Evolutionary conservation across 2,888 invertebrate genomes (phyloP).

Genomic region (Pycnomerus fuliginosus): DNA sequence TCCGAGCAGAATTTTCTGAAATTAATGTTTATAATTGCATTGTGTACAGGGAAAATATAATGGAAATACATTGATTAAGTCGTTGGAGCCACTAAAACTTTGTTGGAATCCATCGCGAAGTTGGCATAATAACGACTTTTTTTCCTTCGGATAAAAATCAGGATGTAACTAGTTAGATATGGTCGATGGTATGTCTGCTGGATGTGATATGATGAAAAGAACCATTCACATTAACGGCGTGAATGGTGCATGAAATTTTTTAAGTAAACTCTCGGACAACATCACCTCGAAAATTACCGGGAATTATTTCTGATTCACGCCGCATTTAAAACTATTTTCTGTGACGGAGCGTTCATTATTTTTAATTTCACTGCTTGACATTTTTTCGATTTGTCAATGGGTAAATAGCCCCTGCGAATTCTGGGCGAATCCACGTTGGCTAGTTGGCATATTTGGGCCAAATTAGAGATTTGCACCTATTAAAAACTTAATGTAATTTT

Average conservation of each 20-base stretch:
- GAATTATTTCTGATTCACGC: too few relatives aligned
- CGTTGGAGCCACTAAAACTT: conserved; percentile 24
- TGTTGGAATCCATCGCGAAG: conserved; percentile 3
- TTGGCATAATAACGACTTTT: background rate
- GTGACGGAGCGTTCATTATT: too few relatives aligned
- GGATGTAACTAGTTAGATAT: conserved; percentile 30
- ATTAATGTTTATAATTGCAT: conserved; percentile 49
- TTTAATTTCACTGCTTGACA: too few relatives aligned
- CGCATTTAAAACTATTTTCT: too few relatives aligned
- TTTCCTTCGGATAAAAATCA: conserved; percentile 18
- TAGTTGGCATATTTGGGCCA: too few relatives aligned
- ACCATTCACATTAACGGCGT: background rate
- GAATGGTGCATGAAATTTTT: conserved; percentile 8
- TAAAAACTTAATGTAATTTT: too few relatives aligned
- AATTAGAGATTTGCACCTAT: too few relatives aligned
- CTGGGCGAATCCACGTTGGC: too few relatives aligned
- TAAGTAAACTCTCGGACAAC: too few relatives aligned
- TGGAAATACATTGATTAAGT: conserved; percentile 46
- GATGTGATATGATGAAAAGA: background rate
- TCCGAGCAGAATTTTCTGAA: conserved; percentile 46
- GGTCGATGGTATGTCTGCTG: conserved; percentile 7
- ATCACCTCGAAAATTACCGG: too few relatives aligned
- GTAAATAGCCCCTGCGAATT: too few relatives aligned
- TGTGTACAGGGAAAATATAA: conserved; percentile 40
- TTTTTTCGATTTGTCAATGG: too few relatives aligned